Conservation (phyloP, 64 coral and sea anemone genomes). For the Orbicella faveolata region DNA sequence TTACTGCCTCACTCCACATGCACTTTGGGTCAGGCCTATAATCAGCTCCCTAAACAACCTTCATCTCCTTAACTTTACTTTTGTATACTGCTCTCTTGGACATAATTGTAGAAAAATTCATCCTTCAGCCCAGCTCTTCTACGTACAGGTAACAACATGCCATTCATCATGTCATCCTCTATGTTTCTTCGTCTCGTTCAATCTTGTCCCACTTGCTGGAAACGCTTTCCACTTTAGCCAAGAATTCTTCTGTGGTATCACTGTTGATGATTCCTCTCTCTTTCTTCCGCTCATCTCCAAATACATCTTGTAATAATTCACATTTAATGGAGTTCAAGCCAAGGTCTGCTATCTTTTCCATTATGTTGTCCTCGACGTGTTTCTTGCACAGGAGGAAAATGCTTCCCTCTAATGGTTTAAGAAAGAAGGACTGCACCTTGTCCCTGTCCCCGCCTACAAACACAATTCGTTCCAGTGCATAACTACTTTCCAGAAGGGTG, state of each 20-base stretch:
- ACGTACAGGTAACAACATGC: slow-evolving; percentile 54
- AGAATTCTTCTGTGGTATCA: background rate
- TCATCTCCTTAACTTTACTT: slow-evolving; percentile 47
- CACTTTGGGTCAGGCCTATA: slow-evolving; percentile 49
- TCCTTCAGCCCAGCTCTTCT: slow-evolving; percentile 50
- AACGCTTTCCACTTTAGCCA: slow-evolving; percentile 24
- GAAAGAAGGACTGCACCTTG: slow-evolving; percentile 27
- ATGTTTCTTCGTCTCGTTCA: slow-evolving; percentile 22
- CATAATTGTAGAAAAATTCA: slow-evolving; percentile 70
- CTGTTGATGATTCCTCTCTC: slow-evolving; percentile 41
- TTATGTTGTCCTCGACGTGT: slow-evolving; percentile 39
- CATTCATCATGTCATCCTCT: slow-evolving; percentile 58
- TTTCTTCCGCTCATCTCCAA: slow-evolving; percentile 32
- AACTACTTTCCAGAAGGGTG: slow-evolving; percentile 44
- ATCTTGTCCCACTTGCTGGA: slow-evolving; percentile 27
- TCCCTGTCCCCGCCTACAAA: slow-evolving; percentile 55
- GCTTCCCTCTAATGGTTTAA: slow-evolving; percentile 41
- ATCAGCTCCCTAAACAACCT: slow-evolving; percentile 31
- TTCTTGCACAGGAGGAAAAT: slow-evolving; percentile 14
- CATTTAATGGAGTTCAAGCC: background rate
- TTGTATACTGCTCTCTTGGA: slow-evolving; percentile 58
- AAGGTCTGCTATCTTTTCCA: slow-evolving; percentile 20
- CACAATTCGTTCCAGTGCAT: background rate
- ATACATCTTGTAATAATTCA: slow-evolving; percentile 42
- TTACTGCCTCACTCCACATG: slow-evolving; percentile 51